Conservation (phyloP, 1,140 invertebrate genomes). For the Cylas formicarius region DNA sequence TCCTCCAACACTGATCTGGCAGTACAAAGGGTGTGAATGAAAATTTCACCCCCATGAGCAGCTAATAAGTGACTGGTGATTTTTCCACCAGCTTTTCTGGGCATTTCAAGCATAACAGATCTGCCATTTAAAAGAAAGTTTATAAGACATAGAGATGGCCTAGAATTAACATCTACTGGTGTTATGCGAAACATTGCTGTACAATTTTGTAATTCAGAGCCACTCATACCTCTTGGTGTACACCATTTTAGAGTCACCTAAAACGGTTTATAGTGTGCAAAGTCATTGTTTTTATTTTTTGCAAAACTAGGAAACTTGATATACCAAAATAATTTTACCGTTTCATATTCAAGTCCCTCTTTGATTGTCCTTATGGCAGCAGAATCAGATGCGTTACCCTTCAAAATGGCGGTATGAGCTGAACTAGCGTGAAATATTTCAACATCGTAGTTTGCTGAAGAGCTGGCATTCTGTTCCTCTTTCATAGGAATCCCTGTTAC, state of each 20-base stretch:
- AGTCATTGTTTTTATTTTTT: not conserved
- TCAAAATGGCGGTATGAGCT: slow-evolving; percentile 73
- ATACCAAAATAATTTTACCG: slow-evolving; percentile 39
- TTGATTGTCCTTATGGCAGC: slow-evolving; percentile 44
- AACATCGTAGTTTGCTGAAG: slow-evolving; percentile 96
- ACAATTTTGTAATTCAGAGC: slow-evolving; percentile 69
- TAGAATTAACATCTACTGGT: slow-evolving; percentile 89
- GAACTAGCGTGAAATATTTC: slow-evolving; percentile 85
- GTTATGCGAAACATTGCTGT: slow-evolving; percentile 83
- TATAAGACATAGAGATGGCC: slow-evolving; percentile 92
- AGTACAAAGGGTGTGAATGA: slow-evolving; percentile 85
- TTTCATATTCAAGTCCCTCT: slow-evolving; percentile 51
- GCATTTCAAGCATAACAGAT: slow-evolving; percentile 93
- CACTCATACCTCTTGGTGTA: slow-evolving; percentile 79
- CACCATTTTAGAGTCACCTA: slow-evolving; percentile 91
- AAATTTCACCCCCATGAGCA: slow-evolving; percentile 92
- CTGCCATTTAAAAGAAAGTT: slow-evolving; percentile 91
- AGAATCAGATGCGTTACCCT: slow-evolving; percentile 48
- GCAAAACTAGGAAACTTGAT: not conserved
- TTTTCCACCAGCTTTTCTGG: slow-evolving; percentile 76
- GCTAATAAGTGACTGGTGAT: slow-evolving; percentile 88
- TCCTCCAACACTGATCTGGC: slow-evolving; percentile 81
- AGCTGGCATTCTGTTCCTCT: slow-evolving; percentile 97
- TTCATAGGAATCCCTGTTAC: slow-evolving; percentile 98
- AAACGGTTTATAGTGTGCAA: slow-evolving; percentile 48